These are phyloP conservation scores for Lagopus leucura DNA, from an alignment of 2,113 vertebrate genomes.

Conservation along the genomic window DNA sequence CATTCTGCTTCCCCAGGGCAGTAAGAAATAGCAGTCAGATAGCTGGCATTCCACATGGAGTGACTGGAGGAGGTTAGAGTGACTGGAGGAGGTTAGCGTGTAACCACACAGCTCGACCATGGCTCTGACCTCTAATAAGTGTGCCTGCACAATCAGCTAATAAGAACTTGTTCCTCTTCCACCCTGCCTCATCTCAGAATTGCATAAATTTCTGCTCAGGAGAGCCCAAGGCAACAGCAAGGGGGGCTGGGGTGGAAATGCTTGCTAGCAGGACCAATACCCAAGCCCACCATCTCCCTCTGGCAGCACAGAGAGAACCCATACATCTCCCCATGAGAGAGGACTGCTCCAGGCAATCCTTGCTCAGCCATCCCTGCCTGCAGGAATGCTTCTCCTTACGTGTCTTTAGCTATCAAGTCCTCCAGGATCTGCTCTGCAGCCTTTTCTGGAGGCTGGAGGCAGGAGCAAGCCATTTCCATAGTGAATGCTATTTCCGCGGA, in stretches of 20 bases:
- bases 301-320: neutral
- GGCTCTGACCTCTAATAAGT: neutral
- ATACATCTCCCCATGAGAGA: neutral
- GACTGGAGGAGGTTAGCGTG: neutral
- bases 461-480: slow-evolving; percentile 92
- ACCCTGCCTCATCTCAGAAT: neutral
- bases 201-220: neutral
- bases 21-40: slow-evolving; percentile 53
- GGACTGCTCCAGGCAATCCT: neutral
- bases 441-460: slow-evolving; percentile 89
- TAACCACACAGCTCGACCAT: neutral
- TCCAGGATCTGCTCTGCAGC: slow-evolving; percentile 91
- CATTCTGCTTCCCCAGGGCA: slow-evolving; percentile 34
- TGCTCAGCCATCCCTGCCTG: neutral
- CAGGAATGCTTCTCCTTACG: slow-evolving; percentile 78
- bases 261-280: fast-evolving
- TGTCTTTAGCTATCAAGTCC: slow-evolving; percentile 88
- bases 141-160: neutral
- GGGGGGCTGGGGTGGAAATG: neutral
- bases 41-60: slow-evolving; percentile 36
- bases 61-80: neutral
- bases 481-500: slow-evolving; percentile 86
- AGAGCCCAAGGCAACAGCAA: neutral
- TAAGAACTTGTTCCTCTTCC: neutral
- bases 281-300: fast-evolving